Evolutionary conservation across 2,888 invertebrate species (phyloP).

Genomic region (Acrocyrtus sp.): DNA sequence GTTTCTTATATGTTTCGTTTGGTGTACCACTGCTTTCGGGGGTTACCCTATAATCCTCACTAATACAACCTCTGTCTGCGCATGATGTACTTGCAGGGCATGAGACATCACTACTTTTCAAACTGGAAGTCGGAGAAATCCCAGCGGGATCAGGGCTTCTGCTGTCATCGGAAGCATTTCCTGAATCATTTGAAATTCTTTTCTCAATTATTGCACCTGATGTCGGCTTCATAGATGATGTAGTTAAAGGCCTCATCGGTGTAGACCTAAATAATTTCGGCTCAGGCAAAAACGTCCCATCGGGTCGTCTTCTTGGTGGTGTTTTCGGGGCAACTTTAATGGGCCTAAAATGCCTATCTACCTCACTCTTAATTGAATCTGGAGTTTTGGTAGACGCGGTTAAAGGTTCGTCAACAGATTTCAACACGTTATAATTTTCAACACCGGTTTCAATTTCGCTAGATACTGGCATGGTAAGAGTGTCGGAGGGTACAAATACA

Average conservation of each 20-base stretch:
- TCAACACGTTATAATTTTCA: neutral
- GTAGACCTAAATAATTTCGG: slow-evolving; percentile 51
- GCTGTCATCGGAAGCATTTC: slow-evolving; percentile 33
- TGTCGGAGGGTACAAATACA: slow-evolving; percentile 16
- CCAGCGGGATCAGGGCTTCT: slow-evolving; percentile 22
- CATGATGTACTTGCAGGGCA: neutral
- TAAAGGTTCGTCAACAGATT: neutral
- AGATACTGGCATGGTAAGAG: slow-evolving; percentile 14
- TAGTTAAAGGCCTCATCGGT: slow-evolving; percentile 36
- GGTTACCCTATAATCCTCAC: slow-evolving; percentile 39
- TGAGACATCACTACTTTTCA: neutral
- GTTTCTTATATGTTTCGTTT: neutral
- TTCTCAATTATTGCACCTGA: slow-evolving; percentile 28
- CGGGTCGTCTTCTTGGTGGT: slow-evolving; percentile 55
- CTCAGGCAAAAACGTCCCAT: slow-evolving; percentile 58
- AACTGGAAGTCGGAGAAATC: slow-evolving; percentile 6
- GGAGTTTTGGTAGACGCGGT: slow-evolving; percentile 41
- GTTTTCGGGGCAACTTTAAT: slow-evolving; percentile 60
- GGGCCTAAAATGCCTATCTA: slow-evolving; percentile 59
- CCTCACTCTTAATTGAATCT: slow-evolving; percentile 57
- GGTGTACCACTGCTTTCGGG: slow-evolving; percentile 4
- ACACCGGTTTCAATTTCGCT: neutral
- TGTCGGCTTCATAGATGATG: slow-evolving; percentile 4
- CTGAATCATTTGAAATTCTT: slow-evolving; percentile 45
- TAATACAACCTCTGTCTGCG: slow-evolving; percentile 9